Base-by-base conservation (phyloP, 2,797 vertebrate species). In the Anas acuta region DNA sequence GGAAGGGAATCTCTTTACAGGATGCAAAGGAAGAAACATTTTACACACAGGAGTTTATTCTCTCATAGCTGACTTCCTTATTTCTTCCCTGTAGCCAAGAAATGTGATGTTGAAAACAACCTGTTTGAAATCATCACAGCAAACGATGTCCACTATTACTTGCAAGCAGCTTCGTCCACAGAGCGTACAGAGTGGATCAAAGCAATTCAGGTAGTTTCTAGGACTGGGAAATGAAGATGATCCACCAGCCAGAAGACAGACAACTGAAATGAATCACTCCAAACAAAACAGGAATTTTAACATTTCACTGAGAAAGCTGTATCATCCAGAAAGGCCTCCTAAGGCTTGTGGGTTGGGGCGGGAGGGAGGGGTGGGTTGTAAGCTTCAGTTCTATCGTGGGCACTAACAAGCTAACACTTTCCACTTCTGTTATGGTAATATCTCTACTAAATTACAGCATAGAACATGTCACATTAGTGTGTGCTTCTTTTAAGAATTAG, bases 91-190 rank as follows among this genome's bases (percentile, higher is more conserved):
- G 13, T 94, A 99, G 99, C 98, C 91, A 99, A 98, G 97, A 99
- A 97, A 89, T 96, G 97, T 12, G 99, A 99, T 4, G 83, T 97
- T 35, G 98, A 98, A 3, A 99, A 99, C 54, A 98, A 99, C 96
- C 98, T 99, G 73, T 99, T 99, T 97, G 99, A 99, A 98, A 99
- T 99, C 97, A 99, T 99, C 97, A 99, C 99, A 16, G 98, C 99
- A 28, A 98, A 98, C 22, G 99, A 99, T 93, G 97, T 97, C 54
- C 99, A 99, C 90, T 99, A 99, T 90, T 98, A 98, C 93, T 92
- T 99, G 92, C 99, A 99, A 97, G 99, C 99, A 2, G 98, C 99
- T 8, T 98, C 98, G 14, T 81, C 96, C 0, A 93, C 99, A 41
- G 99, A 99, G 80, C 98, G 99, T 58, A 99, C 98, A 18, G 99